These are phyloP conservation scores for Drosophila arawakana DNA, from an alignment of 1,140 invertebrate genomes.

Conservation along the genomic window DNA sequence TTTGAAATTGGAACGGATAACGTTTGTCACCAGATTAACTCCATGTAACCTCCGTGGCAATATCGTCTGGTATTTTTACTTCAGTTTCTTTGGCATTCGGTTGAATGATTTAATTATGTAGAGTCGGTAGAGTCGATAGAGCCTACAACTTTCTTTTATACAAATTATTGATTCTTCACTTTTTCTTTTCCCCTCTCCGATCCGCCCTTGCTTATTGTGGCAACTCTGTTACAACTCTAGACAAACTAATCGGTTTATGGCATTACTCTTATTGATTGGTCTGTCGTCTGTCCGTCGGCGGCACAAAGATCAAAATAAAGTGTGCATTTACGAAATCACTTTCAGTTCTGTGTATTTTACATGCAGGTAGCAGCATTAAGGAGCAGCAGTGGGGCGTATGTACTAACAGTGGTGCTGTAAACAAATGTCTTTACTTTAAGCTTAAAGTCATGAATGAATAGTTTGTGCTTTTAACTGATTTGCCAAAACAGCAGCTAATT, in stretches of 20 bases:
- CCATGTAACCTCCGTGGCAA: slow-evolving; percentile 24
- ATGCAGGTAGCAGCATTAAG: slow-evolving; percentile 8
- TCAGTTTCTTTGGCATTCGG: slow-evolving; percentile 22
- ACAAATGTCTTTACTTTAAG: neutral
- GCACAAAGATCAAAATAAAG: slow-evolving; percentile 45
- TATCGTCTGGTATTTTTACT: slow-evolving; percentile 58
- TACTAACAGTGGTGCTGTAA: neutral
- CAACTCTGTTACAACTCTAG: slow-evolving; percentile 4
- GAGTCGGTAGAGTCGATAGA: slow-evolving; percentile 18
- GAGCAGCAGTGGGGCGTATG: neutral
- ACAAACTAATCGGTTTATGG: slow-evolving; percentile 55
- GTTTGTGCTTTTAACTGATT: too few relatives aligned
- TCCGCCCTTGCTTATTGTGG: neutral
- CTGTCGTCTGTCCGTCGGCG: slow-evolving; percentile 8
- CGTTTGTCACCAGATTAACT: slow-evolving; percentile 69
- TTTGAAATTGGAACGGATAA: slow-evolving; percentile 84
- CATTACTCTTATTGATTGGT: slow-evolving; percentile 40
- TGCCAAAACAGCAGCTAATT: too few relatives aligned
- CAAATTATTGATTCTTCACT: slow-evolving; percentile 71
- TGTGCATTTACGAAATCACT: slow-evolving; percentile 42
- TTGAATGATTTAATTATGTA: slow-evolving; percentile 76
- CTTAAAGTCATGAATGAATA: neutral
- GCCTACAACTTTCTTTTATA: slow-evolving; percentile 65
- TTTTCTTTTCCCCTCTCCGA: slow-evolving; percentile 1
- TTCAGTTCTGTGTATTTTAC: slow-evolving; percentile 1